phyloP scores from a whole-genome alignment of 2,888 invertebrate species.

The Smittia aterrima region DNA sequence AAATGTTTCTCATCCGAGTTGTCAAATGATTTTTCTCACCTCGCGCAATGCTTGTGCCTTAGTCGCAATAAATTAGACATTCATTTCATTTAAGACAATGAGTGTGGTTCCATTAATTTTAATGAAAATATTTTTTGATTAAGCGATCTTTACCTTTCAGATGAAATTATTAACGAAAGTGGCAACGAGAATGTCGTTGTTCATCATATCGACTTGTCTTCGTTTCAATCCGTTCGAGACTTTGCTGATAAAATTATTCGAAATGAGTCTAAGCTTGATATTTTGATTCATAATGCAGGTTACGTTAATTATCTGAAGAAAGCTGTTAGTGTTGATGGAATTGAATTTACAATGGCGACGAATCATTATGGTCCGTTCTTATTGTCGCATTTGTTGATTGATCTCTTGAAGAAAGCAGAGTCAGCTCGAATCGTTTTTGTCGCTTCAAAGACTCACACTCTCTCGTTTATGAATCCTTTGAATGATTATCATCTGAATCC shows the following conservation, averaged over 20 bases:
- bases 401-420: constrained; percentile 20
- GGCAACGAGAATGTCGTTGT: constrained; percentile 70
- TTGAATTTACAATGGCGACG: constrained; percentile 37
- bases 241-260: constrained; percentile 80
- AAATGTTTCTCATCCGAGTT: not conserved
- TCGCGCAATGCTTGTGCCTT: too few species aligned
- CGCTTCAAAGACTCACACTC: constrained; percentile 24
- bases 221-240: constrained; percentile 72
- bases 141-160: constrained; percentile 54
- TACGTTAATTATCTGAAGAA: constrained; percentile 64
- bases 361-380: constrained; percentile 41
- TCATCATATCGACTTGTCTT: constrained; percentile 75
- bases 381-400: constrained; percentile 35
- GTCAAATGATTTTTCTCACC: too few species aligned
- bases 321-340: constrained; percentile 46
- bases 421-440: constrained; percentile 25
- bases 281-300: constrained; percentile 82
- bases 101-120: too few species aligned
- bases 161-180: constrained; percentile 66
- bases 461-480: constrained; percentile 11
- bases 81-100: too few species aligned
- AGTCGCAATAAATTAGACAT: too few species aligned
- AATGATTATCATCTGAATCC: constrained; percentile 22
- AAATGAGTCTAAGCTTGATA: constrained; percentile 71
- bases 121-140: too few species aligned